phyloP scores from a whole-genome alignment of 2,888 invertebrate genomes.

The Atherix ibis region DNA sequence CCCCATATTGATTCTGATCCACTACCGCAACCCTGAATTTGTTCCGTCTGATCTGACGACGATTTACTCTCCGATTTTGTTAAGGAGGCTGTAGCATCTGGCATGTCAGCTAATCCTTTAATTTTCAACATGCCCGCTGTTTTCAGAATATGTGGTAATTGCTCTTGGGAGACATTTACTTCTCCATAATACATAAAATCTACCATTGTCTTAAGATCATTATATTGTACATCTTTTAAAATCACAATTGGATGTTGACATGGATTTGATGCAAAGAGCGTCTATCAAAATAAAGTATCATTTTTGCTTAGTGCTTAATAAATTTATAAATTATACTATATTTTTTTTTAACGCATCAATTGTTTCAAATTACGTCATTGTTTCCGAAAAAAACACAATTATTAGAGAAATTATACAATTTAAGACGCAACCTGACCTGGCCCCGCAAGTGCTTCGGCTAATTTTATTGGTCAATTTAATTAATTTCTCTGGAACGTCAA shows the following conservation, averaged over 20 bases:
- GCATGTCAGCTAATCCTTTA: conserved; percentile 78
- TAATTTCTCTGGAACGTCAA: too few relatives aligned
- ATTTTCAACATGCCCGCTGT: conserved; percentile 78
- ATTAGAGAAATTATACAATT: too few relatives aligned
- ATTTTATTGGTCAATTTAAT: too few relatives aligned
- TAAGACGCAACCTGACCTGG: too few relatives aligned
- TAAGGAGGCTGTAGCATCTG: conserved; percentile 56
- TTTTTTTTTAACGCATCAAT: too few relatives aligned
- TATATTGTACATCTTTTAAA: conserved; percentile 72
- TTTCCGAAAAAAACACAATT: too few relatives aligned
- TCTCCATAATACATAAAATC: conserved; percentile 89
- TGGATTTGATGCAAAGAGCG: conserved; percentile 69
- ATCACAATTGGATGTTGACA: conserved; percentile 83
- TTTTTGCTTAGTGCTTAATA: too few relatives aligned
- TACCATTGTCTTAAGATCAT: conserved; percentile 72
- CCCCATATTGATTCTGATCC: conserved; percentile 39
- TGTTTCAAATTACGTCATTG: too few relatives aligned
- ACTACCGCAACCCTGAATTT: conserved; percentile 32
- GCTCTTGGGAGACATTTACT: conserved; percentile 81
- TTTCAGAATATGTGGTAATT: conserved; percentile 61
- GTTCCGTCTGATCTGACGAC: conserved; percentile 31
- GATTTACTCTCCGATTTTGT: conserved; percentile 52
- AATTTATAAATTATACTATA: too few relatives aligned
- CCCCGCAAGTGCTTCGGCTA: too few relatives aligned
- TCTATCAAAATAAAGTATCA: conserved; percentile 34